phyloP scores from a whole-genome alignment of 2,888 invertebrate genomes.

The Brachylomia viminalis region DNA sequence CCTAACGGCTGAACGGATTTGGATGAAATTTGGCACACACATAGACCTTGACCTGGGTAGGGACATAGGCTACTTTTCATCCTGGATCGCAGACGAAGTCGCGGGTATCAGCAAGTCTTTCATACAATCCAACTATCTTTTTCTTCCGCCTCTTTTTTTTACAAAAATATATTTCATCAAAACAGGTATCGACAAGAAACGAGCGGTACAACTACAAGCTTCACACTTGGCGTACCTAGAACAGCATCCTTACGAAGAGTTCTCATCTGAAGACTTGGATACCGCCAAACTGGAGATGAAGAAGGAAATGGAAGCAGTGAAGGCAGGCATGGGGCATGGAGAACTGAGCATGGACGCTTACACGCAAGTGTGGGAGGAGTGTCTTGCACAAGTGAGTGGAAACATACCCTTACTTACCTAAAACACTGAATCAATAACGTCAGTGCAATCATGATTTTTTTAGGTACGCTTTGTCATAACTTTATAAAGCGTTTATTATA shows the following conservation, averaged over 20 bases:
- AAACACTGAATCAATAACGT: too few relatives aligned
- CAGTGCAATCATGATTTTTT: too few relatives aligned
- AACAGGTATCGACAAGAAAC: slow-evolving; percentile 88
- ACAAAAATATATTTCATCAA: not conserved
- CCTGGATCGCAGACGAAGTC: too few relatives aligned
- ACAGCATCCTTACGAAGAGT: slow-evolving; percentile 95
- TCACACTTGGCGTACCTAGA: slow-evolving; percentile 96
- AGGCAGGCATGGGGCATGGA: slow-evolving; percentile 98
- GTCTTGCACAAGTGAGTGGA: slow-evolving; percentile 94
- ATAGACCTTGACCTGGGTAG: too few relatives aligned
- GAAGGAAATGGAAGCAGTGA: slow-evolving; percentile 97
- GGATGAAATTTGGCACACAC: too few relatives aligned
- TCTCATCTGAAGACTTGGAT: slow-evolving; percentile 92
- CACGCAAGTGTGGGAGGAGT: slow-evolving; percentile 99
- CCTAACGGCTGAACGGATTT: too few relatives aligned
- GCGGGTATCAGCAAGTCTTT: too few relatives aligned
- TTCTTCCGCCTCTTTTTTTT: not conserved
- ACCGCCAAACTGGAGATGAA: slow-evolving; percentile 92
- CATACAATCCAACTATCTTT: not conserved
- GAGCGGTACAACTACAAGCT: slow-evolving; percentile 90
- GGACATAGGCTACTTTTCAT: too few relatives aligned
- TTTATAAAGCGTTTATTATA: too few relatives aligned
- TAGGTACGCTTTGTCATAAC: too few relatives aligned
- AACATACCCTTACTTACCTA: not conserved
- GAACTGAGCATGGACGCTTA: slow-evolving; percentile 97